These are phyloP conservation scores for Cenopis cana DNA, from an alignment of 2,888 invertebrate species.

Conservation along the genomic window DNA sequence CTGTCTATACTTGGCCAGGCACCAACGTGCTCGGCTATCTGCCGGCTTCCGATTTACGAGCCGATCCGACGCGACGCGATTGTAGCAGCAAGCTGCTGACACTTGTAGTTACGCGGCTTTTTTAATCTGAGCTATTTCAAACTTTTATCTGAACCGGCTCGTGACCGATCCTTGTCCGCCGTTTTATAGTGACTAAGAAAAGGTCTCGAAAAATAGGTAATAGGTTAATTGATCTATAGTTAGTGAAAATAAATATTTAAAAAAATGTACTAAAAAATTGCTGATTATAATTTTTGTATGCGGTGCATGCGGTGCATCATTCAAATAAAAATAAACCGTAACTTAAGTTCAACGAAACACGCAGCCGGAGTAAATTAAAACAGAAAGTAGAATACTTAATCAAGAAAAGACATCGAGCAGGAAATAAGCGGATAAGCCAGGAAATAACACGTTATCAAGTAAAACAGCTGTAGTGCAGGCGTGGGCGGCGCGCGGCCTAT, in stretches of 20 bases:
- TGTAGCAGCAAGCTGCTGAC: slow-evolving; percentile 13
- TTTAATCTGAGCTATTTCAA: not conserved
- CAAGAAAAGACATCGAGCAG: slow-evolving; percentile 42
- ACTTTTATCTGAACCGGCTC: slow-evolving; percentile 1
- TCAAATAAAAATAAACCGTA: not conserved
- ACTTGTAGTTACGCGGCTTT: slow-evolving; percentile 17
- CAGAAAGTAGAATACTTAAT: slow-evolving; percentile 20
- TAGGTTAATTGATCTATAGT: too few relatives aligned
- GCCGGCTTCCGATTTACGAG: slow-evolving; percentile 40
- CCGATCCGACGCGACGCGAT: not conserved
- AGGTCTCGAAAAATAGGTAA: not conserved
- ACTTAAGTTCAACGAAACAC: slow-evolving; percentile 14
- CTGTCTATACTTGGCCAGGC: slow-evolving; percentile 75
- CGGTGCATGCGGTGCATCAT: not conserved
- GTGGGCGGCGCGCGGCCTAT: slow-evolving; percentile 71
- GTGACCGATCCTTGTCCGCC: not conserved
- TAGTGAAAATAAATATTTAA: not conserved
- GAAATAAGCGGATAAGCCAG: slow-evolving; percentile 51
- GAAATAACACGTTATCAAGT: slow-evolving; percentile 68
- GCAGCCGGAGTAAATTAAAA: slow-evolving; percentile 19
- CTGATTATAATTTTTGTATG: too few relatives aligned
- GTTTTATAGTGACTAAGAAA: not conserved
- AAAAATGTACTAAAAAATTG: not conserved
- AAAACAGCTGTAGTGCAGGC: slow-evolving; percentile 81
- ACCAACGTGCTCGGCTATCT: slow-evolving; percentile 61